Evolutionary conservation across 2,888 invertebrate genomes (phyloP).

Genomic region (Drosophila setosimentum): DNA sequence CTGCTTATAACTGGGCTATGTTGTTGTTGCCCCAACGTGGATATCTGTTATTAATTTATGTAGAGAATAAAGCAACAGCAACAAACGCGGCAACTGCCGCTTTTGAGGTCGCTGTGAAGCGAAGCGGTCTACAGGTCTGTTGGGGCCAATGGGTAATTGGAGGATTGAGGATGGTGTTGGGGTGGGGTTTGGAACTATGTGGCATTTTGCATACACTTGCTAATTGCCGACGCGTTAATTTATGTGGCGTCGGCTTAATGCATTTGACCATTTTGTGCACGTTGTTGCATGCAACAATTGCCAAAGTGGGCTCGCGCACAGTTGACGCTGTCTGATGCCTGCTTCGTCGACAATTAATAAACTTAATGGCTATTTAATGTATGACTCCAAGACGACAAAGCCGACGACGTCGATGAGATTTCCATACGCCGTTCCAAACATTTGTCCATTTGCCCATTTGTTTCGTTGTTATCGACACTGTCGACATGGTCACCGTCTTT

Average conservation of each 20-base stretch:
- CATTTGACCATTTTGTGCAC: conserved; percentile 61
- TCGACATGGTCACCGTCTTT: conserved; percentile 66
- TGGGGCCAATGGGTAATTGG: conserved; percentile 21
- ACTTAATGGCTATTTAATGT: conserved; percentile 81
- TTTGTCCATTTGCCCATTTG: conserved; percentile 37
- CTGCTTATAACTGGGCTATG: conserved; percentile 77
- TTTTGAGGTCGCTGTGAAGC: conserved; percentile 62
- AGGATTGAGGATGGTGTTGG: background rate
- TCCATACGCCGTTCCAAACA: conserved; percentile 10
- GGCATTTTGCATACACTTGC: conserved; percentile 81
- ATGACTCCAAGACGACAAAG: conserved; percentile 28
- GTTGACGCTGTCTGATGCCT: conserved; percentile 46
- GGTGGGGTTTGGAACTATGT: conserved; percentile 22
- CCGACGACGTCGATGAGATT: conserved; percentile 17
- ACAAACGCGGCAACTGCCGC: conserved; percentile 36
- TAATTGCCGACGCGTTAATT: conserved; percentile 80
- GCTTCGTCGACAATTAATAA: conserved; percentile 77
- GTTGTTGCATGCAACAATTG: conserved; percentile 73
- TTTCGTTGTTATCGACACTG: conserved; percentile 59
- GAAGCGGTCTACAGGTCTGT: conserved; percentile 37
- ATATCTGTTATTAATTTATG: conserved; percentile 82
- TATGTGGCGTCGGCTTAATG: conserved; percentile 80
- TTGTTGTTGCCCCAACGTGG: conserved; percentile 55
- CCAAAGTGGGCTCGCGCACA: conserved; percentile 35
- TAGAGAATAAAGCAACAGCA: conserved; percentile 61